A percentile compares a stretch with the other conserved stretches of the same genome.
Conservation (phyloP, 2,888 invertebrate genomes). For the Sphinx pinastri region DNA sequence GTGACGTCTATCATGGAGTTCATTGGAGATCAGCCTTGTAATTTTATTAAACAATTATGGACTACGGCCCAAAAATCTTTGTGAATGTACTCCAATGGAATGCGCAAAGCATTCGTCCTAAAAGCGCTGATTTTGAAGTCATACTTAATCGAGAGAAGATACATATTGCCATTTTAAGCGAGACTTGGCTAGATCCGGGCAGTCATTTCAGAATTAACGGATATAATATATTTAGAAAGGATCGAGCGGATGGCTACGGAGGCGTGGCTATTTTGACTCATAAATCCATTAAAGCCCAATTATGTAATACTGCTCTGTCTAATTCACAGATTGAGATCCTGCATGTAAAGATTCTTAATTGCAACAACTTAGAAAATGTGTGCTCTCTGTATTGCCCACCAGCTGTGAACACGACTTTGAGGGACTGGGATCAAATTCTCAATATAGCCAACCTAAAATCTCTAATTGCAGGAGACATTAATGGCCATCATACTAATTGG, state of each 20-base stretch:
- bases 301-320: no score
- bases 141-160: background rate
- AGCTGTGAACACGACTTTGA: background rate
- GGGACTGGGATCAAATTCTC: conserved; percentile 19
- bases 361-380: background rate
- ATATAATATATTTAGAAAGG: no score
- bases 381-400: background rate
- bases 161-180: background rate
- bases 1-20: no score
- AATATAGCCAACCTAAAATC: background rate
- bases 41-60: no score
- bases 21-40: no score
- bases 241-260: no score
- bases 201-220: no score
- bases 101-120: background rate
- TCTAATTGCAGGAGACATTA: background rate
- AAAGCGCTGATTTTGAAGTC: background rate
- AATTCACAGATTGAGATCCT: background rate
- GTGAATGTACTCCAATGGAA: background rate
- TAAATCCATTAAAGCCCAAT: no score
- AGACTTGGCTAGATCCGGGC: no score
- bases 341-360: conserved; percentile 6
- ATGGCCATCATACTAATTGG: no score
- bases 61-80: no score
- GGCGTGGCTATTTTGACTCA: no score